A percentile compares a stretch with the other conserved stretches of the same genome.
These are phyloP conservation scores for Paratilapia polleni DNA, from an alignment of 2,113 vertebrate genomes.

Conservation along the genomic window DNA sequence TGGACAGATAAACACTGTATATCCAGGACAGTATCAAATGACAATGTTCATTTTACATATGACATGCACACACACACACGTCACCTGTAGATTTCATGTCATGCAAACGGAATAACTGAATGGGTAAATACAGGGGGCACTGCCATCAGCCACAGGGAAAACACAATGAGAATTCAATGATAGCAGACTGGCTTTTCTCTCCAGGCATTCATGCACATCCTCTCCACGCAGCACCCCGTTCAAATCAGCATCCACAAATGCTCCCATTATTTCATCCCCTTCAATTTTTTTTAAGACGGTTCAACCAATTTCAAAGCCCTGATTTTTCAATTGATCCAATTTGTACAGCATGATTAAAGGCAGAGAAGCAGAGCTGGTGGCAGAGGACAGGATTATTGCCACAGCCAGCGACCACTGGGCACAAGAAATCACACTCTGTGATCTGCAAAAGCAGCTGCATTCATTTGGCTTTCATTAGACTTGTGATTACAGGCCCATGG, in stretches of 20 bases:
- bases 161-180: conserved; percentile 35
- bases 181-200: conserved; percentile 36
- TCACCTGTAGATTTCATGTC: conserved; percentile 11
- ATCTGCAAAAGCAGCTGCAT: conserved; percentile 70
- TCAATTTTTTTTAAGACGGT: conserved; percentile 25
- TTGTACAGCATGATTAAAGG: conserved; percentile 58
- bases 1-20: neutral
- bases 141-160: conserved; percentile 26
- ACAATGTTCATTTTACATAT: neutral
- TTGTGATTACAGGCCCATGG: conserved; percentile 53
- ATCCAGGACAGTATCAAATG: neutral
- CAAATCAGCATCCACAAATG: conserved; percentile 30
- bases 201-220: conserved; percentile 60
- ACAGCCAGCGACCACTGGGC: conserved; percentile 46
- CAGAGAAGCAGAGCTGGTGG: conserved; percentile 35
- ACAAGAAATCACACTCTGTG: conserved; percentile 47
- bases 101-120: conserved; percentile 28
- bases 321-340: conserved; percentile 51
- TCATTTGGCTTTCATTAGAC: conserved; percentile 72
- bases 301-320: conserved; percentile 52
- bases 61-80: neutral
- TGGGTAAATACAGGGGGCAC: conserved; percentile 27
- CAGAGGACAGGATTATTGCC: conserved; percentile 44
- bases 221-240: conserved; percentile 27
- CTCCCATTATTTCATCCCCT: conserved; percentile 34